phyloP scores from a whole-genome alignment of 2,113 vertebrate species.

The Ictidomys tridecemlineatus region DNA sequence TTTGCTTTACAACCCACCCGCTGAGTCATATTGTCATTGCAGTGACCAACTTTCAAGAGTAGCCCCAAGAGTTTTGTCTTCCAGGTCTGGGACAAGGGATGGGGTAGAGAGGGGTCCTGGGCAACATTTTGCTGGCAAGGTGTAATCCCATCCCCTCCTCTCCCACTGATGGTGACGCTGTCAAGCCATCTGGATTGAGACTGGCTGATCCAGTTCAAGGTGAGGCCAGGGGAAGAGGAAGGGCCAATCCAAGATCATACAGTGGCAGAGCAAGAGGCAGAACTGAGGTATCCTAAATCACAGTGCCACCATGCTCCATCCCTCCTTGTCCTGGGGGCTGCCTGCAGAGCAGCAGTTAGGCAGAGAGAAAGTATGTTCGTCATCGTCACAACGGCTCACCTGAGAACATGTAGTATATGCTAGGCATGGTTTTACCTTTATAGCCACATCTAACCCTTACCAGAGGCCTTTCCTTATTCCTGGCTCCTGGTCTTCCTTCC shows the following conservation, averaged over 20 bases:
- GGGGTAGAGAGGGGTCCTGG: background rate
- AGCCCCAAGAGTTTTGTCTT: background rate
- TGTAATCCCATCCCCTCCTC: background rate
- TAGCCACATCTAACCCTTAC: background rate
- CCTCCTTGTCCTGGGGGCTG: background rate
- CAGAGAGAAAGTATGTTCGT: background rate
- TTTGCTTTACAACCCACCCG: background rate
- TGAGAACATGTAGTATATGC: too few species aligned
- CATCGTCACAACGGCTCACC: rapidly evolving
- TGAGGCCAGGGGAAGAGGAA: background rate
- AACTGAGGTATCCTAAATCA: background rate
- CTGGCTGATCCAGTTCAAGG: background rate
- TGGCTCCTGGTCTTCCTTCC: background rate
- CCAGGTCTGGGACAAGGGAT: background rate
- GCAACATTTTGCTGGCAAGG: background rate
- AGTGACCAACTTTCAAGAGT: background rate
- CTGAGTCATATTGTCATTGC: background rate
- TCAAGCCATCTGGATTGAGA: background rate
- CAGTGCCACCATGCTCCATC: background rate
- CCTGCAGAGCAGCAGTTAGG: background rate
- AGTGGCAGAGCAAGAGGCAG: background rate
- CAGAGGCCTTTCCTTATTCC: background rate
- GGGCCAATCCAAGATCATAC: background rate
- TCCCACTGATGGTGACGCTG: rapidly evolving
- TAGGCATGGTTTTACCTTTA: background rate